These are phyloP conservation scores for Channa maculata DNA, from an alignment of 2,113 vertebrate species.

Conservation along the genomic window DNA sequence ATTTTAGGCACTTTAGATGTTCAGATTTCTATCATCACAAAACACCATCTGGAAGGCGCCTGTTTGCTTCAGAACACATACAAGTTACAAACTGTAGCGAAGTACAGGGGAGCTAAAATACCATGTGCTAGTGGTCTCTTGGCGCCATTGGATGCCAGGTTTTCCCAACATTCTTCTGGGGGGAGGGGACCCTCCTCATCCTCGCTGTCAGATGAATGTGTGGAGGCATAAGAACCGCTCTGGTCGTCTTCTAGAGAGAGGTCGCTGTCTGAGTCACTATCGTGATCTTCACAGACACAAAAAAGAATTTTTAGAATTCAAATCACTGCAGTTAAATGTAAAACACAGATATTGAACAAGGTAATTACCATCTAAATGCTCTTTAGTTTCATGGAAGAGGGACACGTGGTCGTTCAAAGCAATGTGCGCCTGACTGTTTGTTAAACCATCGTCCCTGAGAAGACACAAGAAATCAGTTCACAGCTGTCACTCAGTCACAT, in stretches of 20 bases:
- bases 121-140: constrained; percentile 72
- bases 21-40: no score
- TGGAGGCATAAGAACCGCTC: constrained; percentile 92
- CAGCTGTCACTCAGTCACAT: background rate
- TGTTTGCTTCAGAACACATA: background rate
- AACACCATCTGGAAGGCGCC: no score
- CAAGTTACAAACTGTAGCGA: background rate
- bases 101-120: constrained; percentile 10
- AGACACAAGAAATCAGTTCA: constrained; percentile 1
- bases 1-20: no score
- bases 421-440: constrained; percentile 84
- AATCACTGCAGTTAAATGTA: background rate
- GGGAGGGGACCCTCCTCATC: constrained; percentile 87
- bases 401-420: constrained; percentile 83
- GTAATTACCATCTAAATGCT: constrained; percentile 81
- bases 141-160: constrained; percentile 77
- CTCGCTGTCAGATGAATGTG: constrained; percentile 93
- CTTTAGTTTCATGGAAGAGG: constrained; percentile 85
- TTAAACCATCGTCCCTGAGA: constrained; percentile 89
- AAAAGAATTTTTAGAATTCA: background rate
- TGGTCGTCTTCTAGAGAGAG: constrained; percentile 92
- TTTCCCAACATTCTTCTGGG: constrained; percentile 88
- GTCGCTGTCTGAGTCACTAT: constrained; percentile 94
- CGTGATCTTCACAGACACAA: constrained; percentile 77
- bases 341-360: background rate